phyloP scores from a whole-genome alignment of 1,140 invertebrate genomes.

The Micrasema longulum region DNA sequence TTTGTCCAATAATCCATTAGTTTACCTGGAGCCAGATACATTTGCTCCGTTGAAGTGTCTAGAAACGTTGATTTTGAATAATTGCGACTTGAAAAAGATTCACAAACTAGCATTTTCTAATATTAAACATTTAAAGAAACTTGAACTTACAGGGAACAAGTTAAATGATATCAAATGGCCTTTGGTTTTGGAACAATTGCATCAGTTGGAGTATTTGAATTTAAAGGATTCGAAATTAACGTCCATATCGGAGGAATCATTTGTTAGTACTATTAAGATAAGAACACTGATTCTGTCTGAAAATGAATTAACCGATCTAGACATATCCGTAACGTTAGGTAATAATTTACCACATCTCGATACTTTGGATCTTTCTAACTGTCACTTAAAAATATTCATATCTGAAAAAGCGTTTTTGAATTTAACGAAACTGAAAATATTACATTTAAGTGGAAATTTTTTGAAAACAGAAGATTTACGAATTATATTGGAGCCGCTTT shows the following conservation, averaged over 20 bases:
- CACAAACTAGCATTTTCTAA: conserved; percentile 69
- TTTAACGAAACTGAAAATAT: conserved; percentile 73
- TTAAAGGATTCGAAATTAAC: conserved; percentile 72
- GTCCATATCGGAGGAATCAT: conserved; percentile 75
- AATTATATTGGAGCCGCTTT: conserved; percentile 74
- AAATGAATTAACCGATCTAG: conserved; percentile 74
- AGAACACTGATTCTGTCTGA: conserved; percentile 74
- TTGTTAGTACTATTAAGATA: conserved; percentile 75
- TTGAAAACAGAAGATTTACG: conserved; percentile 75
- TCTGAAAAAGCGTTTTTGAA: conserved; percentile 78
- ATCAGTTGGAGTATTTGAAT: conserved; percentile 74
- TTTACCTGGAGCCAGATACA: conserved; percentile 68
- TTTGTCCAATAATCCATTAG: conserved; percentile 77
- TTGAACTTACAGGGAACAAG: conserved; percentile 74
- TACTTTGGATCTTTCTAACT: conserved; percentile 77
- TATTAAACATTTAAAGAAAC: conserved; percentile 71
- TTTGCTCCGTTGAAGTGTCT: conserved; percentile 75
- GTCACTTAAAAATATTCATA: conserved; percentile 74
- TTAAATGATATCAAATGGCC: conserved; percentile 72
- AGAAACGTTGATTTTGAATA: conserved; percentile 74
- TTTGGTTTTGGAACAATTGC: conserved; percentile 69
- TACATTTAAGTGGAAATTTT: conserved; percentile 76
- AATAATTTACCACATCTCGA: conserved; percentile 75
- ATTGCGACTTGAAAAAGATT: conserved; percentile 73
- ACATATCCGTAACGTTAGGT: conserved; percentile 74